Evolutionary conservation across 2,113 vertebrate genomes (phyloP).

Genomic region (western clawed frog (Xenopus tropicalis)): UCB_Xtro_10.0 CM004443.2:100186501-100187000

Average conservation of each 20-base stretch:
- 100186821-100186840: too few relatives aligned
- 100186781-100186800: slow-evolving; percentile 20
- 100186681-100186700: background rate
- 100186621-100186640: slow-evolving; percentile 11
- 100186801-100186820: too few relatives aligned
- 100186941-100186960: too few relatives aligned
- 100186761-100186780: slow-evolving; percentile 24
- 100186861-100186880: too few relatives aligned
- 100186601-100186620: slow-evolving; percentile 62
- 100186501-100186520: too few relatives aligned
- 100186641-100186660: accelerated
- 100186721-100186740: slow-evolving; percentile 8
- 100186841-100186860: too few relatives aligned
- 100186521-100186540: background rate
- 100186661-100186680: background rate
- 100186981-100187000: too few relatives aligned
- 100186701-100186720: background rate
- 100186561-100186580: slow-evolving; percentile 87
- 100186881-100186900: too few relatives aligned
- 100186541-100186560: slow-evolving; percentile 70
- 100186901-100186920: too few relatives aligned
- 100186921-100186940: too few relatives aligned
- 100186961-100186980: too few relatives aligned
- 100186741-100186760: background rate
- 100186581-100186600: slow-evolving; percentile 67